Conservation (phyloP, 1,140 invertebrate species). For the Microplitis mediator region DNA sequence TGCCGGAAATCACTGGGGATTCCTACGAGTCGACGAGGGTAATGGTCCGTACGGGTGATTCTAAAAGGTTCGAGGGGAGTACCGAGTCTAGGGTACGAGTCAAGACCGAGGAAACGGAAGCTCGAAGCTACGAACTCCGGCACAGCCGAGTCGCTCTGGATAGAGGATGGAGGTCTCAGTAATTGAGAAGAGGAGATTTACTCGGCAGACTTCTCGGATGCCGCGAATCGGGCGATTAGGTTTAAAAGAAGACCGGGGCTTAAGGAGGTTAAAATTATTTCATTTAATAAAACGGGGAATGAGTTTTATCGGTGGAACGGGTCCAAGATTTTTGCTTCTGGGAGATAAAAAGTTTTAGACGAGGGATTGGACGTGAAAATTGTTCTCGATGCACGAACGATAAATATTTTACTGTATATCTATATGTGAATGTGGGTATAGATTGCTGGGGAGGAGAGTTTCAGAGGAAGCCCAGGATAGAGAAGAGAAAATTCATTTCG, state of each 20-base stretch:
- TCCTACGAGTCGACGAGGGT: background rate
- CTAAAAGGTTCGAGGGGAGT: background rate
- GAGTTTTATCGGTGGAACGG: conserved; percentile 9
- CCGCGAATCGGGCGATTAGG: conserved; percentile 29
- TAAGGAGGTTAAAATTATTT: background rate
- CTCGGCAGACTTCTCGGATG: conserved; percentile 44
- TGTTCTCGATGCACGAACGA: conserved; percentile 1
- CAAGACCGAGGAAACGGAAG: background rate
- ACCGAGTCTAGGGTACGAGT: no score
- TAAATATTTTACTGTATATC: background rate
- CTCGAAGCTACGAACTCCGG: conserved; percentile 10
- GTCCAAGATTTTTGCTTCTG: background rate
- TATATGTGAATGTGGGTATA: background rate
- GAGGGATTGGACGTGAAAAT: conserved; percentile 25
- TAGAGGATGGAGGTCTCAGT: conserved; percentile 35
- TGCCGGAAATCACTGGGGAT: no score
- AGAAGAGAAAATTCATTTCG: conserved; percentile 16
- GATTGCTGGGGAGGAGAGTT: background rate
- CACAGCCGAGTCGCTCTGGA: conserved; percentile 5
- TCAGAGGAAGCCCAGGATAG: background rate
- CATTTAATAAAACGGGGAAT: background rate
- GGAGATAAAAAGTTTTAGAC: conserved; percentile 3
- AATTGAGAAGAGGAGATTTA: conserved; percentile 63
- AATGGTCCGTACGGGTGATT: background rate
- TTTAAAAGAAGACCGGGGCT: conserved; percentile 1